A percentile compares a stretch with the other conserved stretches of the same genome.
Evolutionary conservation across 2,888 invertebrate genomes (phyloP).

Genomic region (Acanthosoma haemorrhoidale): DNA sequence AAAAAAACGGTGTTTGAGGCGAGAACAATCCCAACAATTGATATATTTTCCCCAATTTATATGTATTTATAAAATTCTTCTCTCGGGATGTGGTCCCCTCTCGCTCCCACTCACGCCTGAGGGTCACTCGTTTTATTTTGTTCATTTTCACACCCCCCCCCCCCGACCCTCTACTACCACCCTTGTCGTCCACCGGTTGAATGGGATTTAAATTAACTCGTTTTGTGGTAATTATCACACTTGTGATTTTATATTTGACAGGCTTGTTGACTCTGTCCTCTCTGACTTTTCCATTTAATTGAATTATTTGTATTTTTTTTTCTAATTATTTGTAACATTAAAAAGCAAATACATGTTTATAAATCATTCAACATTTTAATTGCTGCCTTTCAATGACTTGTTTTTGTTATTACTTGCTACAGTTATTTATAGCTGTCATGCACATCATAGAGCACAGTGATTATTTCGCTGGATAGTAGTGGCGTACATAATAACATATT

Average conservation of each 20-base stretch:
- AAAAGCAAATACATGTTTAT: no score
- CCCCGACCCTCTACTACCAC: not conserved
- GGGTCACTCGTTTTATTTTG: not conserved
- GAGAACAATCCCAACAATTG: not conserved
- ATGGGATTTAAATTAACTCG: slow-evolving; percentile 30
- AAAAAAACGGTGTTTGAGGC: not conserved
- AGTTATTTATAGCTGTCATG: no score
- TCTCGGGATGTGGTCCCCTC: no score
- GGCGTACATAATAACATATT: no score
- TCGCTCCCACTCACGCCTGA: not conserved
- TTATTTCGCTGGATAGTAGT: no score
- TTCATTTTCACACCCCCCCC: not conserved
- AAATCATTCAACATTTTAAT: no score
- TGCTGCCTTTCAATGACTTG: no score
- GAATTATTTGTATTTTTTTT: not conserved
- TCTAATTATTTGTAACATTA: not conserved
- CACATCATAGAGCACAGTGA: no score
- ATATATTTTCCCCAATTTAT: slow-evolving; percentile 28
- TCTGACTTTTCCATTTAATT: not conserved
- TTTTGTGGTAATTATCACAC: slow-evolving; percentile 30
- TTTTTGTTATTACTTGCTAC: no score
- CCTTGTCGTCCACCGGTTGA: not conserved
- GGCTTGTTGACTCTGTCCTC: slow-evolving; percentile 23
- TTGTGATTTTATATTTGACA: slow-evolving; percentile 27
- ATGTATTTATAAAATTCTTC: slow-evolving; percentile 28